These are phyloP conservation scores for Acrocephalus arundinaceus DNA, from an alignment of 2,113 vertebrate species.

Conservation along the genomic window DNA sequence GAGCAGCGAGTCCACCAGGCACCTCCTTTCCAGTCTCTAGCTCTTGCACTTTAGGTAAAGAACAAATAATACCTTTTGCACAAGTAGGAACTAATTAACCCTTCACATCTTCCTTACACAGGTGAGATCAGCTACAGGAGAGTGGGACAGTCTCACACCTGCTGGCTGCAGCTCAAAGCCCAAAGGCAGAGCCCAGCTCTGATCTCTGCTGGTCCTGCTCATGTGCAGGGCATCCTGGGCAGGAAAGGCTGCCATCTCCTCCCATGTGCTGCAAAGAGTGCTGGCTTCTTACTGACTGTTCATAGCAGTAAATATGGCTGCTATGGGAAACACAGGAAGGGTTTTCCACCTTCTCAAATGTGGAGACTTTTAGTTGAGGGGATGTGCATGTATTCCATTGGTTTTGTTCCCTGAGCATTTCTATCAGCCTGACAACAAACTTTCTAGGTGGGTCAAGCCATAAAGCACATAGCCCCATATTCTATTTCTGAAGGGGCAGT, in stretches of 20 bases:
- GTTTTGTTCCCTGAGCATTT: neutral
- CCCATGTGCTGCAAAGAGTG: neutral
- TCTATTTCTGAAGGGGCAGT: neutral
- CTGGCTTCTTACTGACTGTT: neutral
- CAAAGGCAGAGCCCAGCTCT: neutral
- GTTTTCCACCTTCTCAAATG: neutral
- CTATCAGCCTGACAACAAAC: neutral
- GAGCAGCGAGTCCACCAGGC: neutral
- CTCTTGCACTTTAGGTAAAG: neutral
- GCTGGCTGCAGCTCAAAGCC: neutral
- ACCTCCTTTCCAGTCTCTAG: neutral
- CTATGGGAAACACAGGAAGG: neutral
- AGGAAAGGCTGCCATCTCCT: neutral
- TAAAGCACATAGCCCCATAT: neutral
- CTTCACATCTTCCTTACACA: neutral
- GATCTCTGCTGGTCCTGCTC: neutral
- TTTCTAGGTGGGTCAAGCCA: neutral
- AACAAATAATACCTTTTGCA: neutral
- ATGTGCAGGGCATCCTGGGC: fast-evolving
- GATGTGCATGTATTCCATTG: fast-evolving
- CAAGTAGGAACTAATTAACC: neutral
- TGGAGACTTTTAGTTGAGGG: neutral
- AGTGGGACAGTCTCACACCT: neutral
- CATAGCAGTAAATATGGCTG: neutral
- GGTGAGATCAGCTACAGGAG: neutral